A percentile compares a stretch with the other conserved stretches of the same genome.
These are phyloP conservation scores for Fringilla coelebs DNA, from an alignment of 2,797 vertebrate genomes.

Conservation along the genomic window DNA sequence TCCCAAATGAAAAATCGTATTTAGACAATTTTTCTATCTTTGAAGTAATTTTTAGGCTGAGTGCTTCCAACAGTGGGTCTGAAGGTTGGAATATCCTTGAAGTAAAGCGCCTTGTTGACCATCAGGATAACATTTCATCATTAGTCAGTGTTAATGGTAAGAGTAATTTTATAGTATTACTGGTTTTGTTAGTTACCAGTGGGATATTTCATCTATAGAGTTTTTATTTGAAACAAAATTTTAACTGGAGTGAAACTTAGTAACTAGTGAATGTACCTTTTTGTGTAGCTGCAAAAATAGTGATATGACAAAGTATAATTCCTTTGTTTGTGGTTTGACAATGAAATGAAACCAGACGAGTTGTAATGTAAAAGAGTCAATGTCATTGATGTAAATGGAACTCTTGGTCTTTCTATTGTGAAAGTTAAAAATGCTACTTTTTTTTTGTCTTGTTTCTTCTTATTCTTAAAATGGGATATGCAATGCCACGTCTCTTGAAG, in stretches of 20 bases:
- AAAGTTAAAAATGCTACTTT: background rate
- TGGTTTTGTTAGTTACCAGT: background rate
- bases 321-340: background rate
- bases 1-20: background rate
- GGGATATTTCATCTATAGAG: background rate
- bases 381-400: background rate
- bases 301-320: background rate
- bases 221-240: background rate
- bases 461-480: background rate
- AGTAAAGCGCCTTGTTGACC: constrained; percentile 83
- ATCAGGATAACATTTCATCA: constrained; percentile 91
- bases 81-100: constrained; percentile 73
- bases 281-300: background rate
- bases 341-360: background rate
- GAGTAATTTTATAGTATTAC: background rate
- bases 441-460: background rate
- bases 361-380: background rate
- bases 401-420: background rate
- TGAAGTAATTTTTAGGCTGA: constrained; percentile 89
- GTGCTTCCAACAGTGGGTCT: constrained; percentile 63
- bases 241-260: background rate
- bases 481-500: background rate
- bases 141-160: constrained; percentile 87
- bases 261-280: background rate
- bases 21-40: constrained; percentile 5